Percentiles rank a stretch among this genome's conserved stretches.
phyloP scores from a whole-genome alignment of 2,113 vertebrate species.

The Electrona antarctica region DNA sequence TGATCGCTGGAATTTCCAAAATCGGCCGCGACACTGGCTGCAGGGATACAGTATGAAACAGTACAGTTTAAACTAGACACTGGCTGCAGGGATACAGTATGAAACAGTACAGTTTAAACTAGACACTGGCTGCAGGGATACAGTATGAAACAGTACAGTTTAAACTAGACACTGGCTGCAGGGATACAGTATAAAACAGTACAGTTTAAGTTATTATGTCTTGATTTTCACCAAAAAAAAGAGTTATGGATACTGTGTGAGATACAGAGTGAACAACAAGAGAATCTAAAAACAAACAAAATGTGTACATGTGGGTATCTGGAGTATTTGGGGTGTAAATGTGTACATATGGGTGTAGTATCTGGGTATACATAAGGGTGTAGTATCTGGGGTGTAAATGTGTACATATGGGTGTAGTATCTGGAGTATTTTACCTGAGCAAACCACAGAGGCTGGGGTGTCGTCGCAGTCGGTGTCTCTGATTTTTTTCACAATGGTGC shows the following conservation, averaged over 20 bases:
- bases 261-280: no score
- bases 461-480: rapidly evolving
- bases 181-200: neutral
- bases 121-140: conserved; percentile 47
- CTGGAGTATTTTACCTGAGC: conserved; percentile 58
- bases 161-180: conserved; percentile 47
- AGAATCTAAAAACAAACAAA: no score
- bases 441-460: conserved; percentile 32
- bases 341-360: no score
- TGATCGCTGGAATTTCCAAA: neutral
- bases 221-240: no score
- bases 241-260: no score
- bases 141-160: neutral
- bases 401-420: no score
- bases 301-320: no score
- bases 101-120: neutral
- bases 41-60: neutral
- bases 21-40: conserved; percentile 50
- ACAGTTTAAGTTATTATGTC: no score
- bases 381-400: no score
- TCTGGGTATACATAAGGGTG: no score
- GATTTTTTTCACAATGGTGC: conserved; percentile 28
- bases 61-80: neutral
- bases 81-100: conserved; percentile 45
- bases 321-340: no score